Base-by-base conservation (phyloP, 2,797 vertebrate species). In the Anguilla anguilla region DNA sequence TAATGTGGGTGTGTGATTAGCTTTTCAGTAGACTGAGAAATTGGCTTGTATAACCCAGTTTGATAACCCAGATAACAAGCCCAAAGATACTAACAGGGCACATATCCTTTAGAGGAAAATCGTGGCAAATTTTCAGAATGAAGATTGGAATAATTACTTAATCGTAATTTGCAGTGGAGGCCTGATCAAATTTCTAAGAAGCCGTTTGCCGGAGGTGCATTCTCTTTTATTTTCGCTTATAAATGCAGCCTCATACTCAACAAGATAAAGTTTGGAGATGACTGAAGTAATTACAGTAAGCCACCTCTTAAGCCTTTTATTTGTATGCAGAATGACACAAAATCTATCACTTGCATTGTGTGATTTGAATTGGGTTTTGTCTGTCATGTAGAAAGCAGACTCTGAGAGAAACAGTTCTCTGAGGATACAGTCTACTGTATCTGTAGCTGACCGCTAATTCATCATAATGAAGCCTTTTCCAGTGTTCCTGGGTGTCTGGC, bases 251-350 rank as follows among this genome's bases (percentile, higher is more conserved):
- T 84, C 13, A 25, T 57, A 6, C 28, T 55, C 7, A 28, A 57
- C 51, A 84, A 84, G 83, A 57, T 28, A 84, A 51, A 84, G 83
- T 84, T 55, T 57, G 53, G 9, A 17, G 51, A 35, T 7, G 53
- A 57, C n/a, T 31, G 53, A 84, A 55, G n/a, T 55, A 57, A 51
- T 82, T 84, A 84, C 51, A 57, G n/a, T 84, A 51, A 55, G n/a
- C 25, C 15, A 15, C 35, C 83, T 59, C 53, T 83, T 46, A 57
- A 35, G 28, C 51, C n/a, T 57, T 59, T 84, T 84, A 84, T 57
- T 84, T 53, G 2, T 57, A 31, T 55, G 57, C 9, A 57, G n/a
- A 11, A 59, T 35, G 83, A 49, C 83, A 84, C 25, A 0, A 57
- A 35, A 11, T 35, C 51, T 84, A 59, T 22, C 53, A 35, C 53